Evolutionary conservation across 2,113 vertebrate species (phyloP).

Genomic region (Suricata suricatta): DNA sequence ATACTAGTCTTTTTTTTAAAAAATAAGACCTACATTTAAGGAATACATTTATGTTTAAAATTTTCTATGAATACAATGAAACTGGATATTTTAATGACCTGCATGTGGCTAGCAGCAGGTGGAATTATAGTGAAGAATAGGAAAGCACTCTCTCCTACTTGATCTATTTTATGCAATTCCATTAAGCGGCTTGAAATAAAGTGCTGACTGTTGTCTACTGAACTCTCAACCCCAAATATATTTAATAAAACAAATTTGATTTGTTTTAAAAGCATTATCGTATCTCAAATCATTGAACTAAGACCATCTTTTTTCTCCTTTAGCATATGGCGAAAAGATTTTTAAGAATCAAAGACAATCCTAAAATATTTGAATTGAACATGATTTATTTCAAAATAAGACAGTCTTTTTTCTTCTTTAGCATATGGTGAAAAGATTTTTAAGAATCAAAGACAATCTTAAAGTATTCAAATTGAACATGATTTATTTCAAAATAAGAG

Average conservation of each 20-base stretch:
- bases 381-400: conserved; percentile 52
- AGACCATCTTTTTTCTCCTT: background rate
- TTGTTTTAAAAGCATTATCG: conserved; percentile 54
- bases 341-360: conserved; percentile 61
- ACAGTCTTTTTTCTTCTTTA: conserved; percentile 1
- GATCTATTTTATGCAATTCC: conserved; percentile 43
- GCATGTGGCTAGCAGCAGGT: conserved; percentile 43
- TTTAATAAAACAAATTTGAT: conserved; percentile 59
- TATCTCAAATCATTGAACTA: conserved; percentile 43
- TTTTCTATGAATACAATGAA: background rate
- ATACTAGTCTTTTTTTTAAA: background rate
- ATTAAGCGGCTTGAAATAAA: conserved; percentile 67
- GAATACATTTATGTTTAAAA: conserved; percentile 45
- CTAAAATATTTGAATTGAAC: conserved; percentile 38
- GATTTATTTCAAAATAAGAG: conserved; percentile 59
- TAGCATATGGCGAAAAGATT: conserved; percentile 6
- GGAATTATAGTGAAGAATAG: conserved; percentile 53
- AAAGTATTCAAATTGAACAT: conserved; percentile 31
- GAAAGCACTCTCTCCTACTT: conserved; percentile 53
- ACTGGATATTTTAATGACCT: conserved; percentile 45
- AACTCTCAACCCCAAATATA: conserved; percentile 54
- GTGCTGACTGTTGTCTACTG: conserved; percentile 56
- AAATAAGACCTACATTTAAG: conserved; percentile 21
- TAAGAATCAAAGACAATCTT: conserved; percentile 62
- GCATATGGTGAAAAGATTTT: conserved; percentile 32